Conservation (phyloP, 2,797 vertebrate genomes). For the Delichon dasypus region DNA sequence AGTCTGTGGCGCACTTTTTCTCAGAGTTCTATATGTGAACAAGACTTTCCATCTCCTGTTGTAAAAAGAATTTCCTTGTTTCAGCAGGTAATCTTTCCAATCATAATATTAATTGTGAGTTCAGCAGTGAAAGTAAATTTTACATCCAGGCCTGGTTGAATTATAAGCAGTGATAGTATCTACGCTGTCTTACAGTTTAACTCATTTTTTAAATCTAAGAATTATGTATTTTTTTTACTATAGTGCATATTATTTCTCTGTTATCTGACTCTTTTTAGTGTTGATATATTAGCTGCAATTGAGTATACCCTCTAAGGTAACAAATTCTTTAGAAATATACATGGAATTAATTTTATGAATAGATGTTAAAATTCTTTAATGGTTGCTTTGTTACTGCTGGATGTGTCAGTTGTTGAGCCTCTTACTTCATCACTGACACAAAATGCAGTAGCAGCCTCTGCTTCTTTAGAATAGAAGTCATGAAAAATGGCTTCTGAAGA, state of each 20-base stretch:
- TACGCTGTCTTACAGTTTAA: background rate
- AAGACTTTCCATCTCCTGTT: conserved; percentile 86
- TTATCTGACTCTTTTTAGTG: background rate
- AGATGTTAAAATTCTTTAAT: background rate
- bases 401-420: background rate
- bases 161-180: background rate
- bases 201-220: background rate
- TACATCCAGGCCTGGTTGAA: background rate
- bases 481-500: background rate
- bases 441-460: background rate
- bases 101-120: background rate
- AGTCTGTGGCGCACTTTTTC: conserved; percentile 89
- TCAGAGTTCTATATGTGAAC: conserved; percentile 89
- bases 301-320: background rate
- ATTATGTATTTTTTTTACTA: background rate
- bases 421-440: background rate
- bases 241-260: background rate
- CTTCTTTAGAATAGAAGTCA: background rate
- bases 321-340: background rate
- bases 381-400: background rate
- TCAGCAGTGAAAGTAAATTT: background rate
- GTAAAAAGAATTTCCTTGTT: conserved; percentile 89
- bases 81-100: conserved; percentile 85
- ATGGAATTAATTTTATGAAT: background rate
- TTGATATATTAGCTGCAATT: background rate